A percentile compares a stretch with the other conserved stretches of the same genome.
phyloP scores from a whole-genome alignment of 1,140 invertebrate genomes.

The Euura saliciscinereae region DNA sequence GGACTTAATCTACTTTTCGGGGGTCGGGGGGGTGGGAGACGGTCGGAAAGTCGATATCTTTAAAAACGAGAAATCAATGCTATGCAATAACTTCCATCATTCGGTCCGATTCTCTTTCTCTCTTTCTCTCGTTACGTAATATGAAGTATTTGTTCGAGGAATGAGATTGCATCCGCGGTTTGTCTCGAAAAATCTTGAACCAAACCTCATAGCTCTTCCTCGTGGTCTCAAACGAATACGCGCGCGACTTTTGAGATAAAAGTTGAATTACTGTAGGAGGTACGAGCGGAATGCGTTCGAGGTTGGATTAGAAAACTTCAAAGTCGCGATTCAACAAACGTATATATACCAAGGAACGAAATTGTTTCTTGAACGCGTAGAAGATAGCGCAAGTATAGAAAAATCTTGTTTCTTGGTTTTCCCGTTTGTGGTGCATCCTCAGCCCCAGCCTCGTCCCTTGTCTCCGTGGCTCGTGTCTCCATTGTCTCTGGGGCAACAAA shows the following conservation, averaged over 20 bases:
- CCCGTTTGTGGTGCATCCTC: constrained; percentile 14
- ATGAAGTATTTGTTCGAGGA: constrained; percentile 31
- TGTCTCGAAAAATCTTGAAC: constrained; percentile 13
- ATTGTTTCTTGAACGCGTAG: constrained; percentile 45
- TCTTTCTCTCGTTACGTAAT: not conserved
- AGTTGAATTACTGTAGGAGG: not conserved
- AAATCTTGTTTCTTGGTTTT: constrained; percentile 15
- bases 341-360: constrained; percentile 40
- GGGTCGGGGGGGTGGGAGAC: not conserved
- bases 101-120: no score
- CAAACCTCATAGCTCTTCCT: not conserved
- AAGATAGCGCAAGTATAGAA: constrained; percentile 9
- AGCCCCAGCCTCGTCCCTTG: constrained; percentile 33
- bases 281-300: constrained; percentile 1
- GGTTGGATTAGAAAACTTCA: constrained; percentile 4
- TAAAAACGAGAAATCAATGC: not conserved
- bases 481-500: constrained; percentile 40
- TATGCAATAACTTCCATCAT: no score
- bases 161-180: constrained; percentile 30
- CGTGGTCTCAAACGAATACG: not conserved
- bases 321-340: constrained; percentile 6
- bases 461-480: constrained; percentile 28
- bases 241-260: constrained; percentile 2
- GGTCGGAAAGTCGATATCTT: no score
- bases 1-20: not conserved